A percentile compares a stretch with the other conserved stretches of the same genome.
Conservation (phyloP, 2,113 vertebrate genomes). For the Callorhinus ursinus region DNA sequence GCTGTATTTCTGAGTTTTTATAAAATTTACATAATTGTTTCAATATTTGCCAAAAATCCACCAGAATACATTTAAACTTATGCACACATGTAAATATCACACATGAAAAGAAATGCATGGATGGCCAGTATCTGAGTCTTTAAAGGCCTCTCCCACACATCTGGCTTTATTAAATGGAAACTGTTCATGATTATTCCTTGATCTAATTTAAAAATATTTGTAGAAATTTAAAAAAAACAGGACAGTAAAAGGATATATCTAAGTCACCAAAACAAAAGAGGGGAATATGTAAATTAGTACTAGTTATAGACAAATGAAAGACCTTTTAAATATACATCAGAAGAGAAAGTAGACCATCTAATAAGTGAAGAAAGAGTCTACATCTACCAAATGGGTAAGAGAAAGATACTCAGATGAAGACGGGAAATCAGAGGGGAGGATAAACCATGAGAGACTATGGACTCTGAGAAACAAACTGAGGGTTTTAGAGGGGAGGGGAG, state of each 20-base stretch:
- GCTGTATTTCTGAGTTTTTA: neutral
- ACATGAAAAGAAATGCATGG: neutral
- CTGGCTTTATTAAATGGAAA: constrained; percentile 27
- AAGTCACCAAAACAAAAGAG: neutral
- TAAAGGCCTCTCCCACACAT: neutral
- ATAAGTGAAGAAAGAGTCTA: neutral
- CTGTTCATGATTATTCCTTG: neutral
- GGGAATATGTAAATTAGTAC: neutral
- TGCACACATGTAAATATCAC: neutral
- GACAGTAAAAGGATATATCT: neutral
- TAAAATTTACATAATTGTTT: neutral
- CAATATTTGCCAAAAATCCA: neutral
- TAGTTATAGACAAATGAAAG: neutral
- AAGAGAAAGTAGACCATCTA: neutral
- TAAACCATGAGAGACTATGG: too few relatives aligned
- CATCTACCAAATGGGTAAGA: neutral
- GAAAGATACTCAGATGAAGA: neutral
- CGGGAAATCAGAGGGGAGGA: too few relatives aligned
- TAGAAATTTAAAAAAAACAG: neutral
- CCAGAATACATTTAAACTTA: constrained; percentile 1
- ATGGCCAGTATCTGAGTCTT: neutral
- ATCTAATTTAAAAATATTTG: neutral
- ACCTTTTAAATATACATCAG: neutral
- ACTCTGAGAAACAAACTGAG: too few relatives aligned
- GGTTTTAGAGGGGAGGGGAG: too few relatives aligned